phyloP scores from a whole-genome alignment of 2,888 invertebrate genomes.

The Leptopilina myrica region DNA sequence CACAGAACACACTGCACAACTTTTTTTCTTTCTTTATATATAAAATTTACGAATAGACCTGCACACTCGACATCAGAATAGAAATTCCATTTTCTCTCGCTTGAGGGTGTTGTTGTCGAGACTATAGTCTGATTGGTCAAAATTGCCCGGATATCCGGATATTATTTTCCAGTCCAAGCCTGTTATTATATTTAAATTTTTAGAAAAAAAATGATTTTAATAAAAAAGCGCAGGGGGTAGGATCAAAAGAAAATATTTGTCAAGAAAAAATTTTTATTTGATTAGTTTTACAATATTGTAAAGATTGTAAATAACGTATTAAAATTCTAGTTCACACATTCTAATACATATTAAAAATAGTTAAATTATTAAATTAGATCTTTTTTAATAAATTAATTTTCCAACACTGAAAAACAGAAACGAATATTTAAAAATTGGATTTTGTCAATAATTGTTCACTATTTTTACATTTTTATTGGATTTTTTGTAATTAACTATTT shows the following conservation, averaged over 20 bases:
- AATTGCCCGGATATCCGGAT: neutral
- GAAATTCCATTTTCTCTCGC: neutral
- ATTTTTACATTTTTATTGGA: neutral
- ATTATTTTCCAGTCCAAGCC: neutral
- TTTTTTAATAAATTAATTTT: no score
- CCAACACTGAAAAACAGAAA: no score
- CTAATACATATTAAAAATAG: neutral
- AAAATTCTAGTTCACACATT: conserved; percentile 26
- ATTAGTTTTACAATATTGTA: conserved; percentile 6
- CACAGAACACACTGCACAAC: neutral
- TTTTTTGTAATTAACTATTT: neutral
- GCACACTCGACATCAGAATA: neutral
- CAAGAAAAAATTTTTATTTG: conserved; percentile 4
- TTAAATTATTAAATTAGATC: conserved; percentile 18
- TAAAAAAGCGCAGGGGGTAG: no score
- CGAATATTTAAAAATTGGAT: no score
- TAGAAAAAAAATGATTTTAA: no score
- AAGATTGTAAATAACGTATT: conserved; percentile 3
- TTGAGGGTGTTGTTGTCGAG: neutral
- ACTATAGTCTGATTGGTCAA: neutral
- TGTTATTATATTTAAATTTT: no score
- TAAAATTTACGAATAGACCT: neutral
- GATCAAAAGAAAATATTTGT: neutral
- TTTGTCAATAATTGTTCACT: neutral
- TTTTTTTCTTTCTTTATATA: neutral